phyloP scores from a whole-genome alignment of 1,140 invertebrate genomes.

The Anagrus nilaparvatae region DNA sequence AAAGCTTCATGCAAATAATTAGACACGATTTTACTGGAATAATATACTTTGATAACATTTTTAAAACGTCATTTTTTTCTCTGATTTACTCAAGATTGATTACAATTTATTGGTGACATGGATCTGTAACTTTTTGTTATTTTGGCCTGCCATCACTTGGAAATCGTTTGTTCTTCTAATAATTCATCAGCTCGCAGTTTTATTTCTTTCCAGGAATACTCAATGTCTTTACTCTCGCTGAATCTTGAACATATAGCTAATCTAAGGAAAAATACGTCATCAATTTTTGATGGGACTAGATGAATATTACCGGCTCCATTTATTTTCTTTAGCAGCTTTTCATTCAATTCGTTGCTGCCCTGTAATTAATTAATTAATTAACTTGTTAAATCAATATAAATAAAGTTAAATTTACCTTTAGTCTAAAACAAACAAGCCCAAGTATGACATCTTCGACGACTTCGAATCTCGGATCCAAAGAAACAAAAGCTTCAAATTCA shows the following conservation, averaged over 20 bases:
- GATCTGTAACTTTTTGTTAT: constrained; percentile 33
- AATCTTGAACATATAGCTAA: constrained; percentile 84
- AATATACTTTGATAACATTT: no score
- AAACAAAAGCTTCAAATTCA: constrained; percentile 66
- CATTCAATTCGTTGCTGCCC: constrained; percentile 75
- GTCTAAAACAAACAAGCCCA: constrained; percentile 87
- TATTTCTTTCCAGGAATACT: constrained; percentile 80
- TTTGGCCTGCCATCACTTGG: constrained; percentile 41
- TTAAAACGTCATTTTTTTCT: no score
- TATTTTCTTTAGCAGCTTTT: constrained; percentile 72
- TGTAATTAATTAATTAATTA: constrained; percentile 28
- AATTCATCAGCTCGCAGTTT: constrained; percentile 58
- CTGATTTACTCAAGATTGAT: constrained; percentile 35
- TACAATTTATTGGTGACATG: constrained; percentile 33
- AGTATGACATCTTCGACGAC: constrained; percentile 76
- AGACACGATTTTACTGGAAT: no score
- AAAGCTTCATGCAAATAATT: no score
- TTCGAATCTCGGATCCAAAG: constrained; percentile 71
- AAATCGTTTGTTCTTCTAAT: constrained; percentile 39
- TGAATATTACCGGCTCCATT: constrained; percentile 90
- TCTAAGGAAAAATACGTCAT: constrained; percentile 75
- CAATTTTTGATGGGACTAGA: constrained; percentile 83
- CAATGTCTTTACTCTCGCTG: constrained; percentile 73
- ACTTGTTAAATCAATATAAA: no score
- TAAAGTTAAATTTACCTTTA: constrained; percentile 60